phyloP scores from a whole-genome alignment of 2,888 invertebrate genomes.

The Pristionchus arcanus region DNA sequence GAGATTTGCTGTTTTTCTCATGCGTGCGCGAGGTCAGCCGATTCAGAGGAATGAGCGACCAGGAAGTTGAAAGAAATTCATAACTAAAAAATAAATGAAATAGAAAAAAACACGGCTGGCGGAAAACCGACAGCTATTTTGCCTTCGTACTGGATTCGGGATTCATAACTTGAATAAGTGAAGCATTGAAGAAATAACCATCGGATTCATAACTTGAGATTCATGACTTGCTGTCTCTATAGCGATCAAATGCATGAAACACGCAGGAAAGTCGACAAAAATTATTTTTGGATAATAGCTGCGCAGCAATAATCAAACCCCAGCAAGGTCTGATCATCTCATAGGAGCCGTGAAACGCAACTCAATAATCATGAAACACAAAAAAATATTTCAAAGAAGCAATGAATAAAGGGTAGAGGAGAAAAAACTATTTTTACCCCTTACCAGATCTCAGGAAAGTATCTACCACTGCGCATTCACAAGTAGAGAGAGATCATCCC shows the following conservation, averaged over 20 bases:
- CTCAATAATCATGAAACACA: too few species aligned
- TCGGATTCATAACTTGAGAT: too few species aligned
- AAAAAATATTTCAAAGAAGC: background rate
- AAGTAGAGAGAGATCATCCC: constrained; percentile 7
- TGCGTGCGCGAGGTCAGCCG: background rate
- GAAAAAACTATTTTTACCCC: background rate
- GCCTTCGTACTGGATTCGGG: too few species aligned
- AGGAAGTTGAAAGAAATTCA: background rate
- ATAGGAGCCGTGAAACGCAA: too few species aligned
- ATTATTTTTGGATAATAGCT: too few species aligned
- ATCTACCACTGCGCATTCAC: background rate
- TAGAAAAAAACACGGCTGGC: background rate
- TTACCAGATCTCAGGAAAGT: background rate
- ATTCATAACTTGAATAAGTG: too few species aligned
- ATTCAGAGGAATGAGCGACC: background rate
- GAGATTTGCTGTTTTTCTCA: background rate
- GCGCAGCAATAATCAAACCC: too few species aligned
- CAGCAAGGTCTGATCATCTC: too few species aligned
- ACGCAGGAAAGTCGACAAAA: too few species aligned
- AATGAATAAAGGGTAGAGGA: background rate
- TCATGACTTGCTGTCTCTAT: too few species aligned
- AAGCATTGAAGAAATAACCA: too few species aligned
- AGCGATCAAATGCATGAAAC: background rate
- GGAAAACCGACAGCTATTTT: background rate
- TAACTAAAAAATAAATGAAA: too few species aligned